Conservation (phyloP, 2,888 invertebrate genomes). For the Amiota mariae region DNA sequence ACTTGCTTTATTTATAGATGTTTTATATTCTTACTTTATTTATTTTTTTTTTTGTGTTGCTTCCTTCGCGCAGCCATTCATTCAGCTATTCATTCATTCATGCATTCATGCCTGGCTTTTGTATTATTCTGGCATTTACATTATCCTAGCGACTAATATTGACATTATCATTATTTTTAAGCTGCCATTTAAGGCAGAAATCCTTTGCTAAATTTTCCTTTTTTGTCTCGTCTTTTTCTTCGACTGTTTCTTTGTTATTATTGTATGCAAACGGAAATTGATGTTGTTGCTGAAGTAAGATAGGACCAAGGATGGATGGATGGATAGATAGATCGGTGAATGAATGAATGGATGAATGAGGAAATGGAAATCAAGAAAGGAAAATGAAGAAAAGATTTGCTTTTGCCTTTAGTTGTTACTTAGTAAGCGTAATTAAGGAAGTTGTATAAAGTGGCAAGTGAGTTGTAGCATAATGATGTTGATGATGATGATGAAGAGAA, state of each 20-base stretch:
- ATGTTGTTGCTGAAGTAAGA: background rate
- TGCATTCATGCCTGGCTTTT: conserved; percentile 49
- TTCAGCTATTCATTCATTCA: conserved; percentile 23
- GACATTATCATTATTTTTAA: conserved; percentile 63
- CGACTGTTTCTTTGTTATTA: background rate
- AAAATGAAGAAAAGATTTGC: too few relatives aligned
- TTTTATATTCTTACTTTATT: conserved; percentile 11
- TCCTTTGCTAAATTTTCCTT: conserved; percentile 42
- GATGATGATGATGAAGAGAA: too few relatives aligned
- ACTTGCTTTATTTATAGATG: conserved; percentile 35
- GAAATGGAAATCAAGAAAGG: too few relatives aligned
- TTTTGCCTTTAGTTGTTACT: background rate
- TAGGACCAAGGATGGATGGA: too few relatives aligned
- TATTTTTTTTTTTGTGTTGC: conserved; percentile 23
- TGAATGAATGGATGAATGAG: too few relatives aligned
- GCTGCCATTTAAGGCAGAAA: conserved; percentile 42
- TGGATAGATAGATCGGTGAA: background rate
- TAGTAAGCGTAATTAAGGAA: background rate
- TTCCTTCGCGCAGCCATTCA: conserved; percentile 25
- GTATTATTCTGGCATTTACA: conserved; percentile 67
- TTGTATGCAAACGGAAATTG: conserved; percentile 11
- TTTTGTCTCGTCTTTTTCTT: background rate
- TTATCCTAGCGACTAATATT: conserved; percentile 70
- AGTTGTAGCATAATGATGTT: background rate
- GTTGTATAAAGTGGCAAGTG: background rate